Conservation (phyloP, 2,888 invertebrate genomes). For the Alviniconcha strummeri region DNA sequence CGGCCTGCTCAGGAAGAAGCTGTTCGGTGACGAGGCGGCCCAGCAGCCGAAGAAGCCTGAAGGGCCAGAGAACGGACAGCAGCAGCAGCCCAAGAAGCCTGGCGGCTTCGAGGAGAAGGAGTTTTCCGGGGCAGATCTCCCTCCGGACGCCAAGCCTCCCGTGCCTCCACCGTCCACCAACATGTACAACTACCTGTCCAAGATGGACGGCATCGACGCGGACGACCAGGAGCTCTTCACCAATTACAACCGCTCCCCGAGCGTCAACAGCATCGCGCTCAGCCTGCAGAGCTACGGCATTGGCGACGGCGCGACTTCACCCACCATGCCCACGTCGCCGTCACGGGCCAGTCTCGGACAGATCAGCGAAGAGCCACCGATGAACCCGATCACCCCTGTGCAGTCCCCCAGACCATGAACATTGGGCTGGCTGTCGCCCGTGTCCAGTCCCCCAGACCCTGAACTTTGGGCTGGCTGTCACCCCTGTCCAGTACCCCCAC, state of each 20-base stretch:
- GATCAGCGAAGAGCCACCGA: background rate
- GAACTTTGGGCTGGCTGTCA: too few relatives aligned
- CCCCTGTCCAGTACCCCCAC: background rate
- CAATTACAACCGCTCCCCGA: constrained; percentile 25
- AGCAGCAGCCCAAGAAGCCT: background rate
- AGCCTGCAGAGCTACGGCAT: constrained; percentile 30
- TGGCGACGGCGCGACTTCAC: background rate
- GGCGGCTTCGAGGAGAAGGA: constrained; percentile 22
- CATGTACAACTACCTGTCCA: constrained; percentile 27
- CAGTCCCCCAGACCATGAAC: background rate
- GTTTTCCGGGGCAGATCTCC: constrained; percentile 8
- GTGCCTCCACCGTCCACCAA: constrained; percentile 26
- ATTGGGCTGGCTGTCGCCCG: background rate
- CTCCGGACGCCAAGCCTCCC: constrained; percentile 16
- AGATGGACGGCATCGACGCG: constrained; percentile 16
- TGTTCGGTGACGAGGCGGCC: constrained; percentile 1
- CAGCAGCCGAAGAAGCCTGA: constrained; percentile 12
- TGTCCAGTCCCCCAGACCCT: background rate
- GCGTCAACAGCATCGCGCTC: constrained; percentile 29
- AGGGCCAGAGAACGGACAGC: background rate
- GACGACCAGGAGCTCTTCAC: constrained; percentile 21
- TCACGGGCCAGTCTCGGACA: constrained; percentile 17
- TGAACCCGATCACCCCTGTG: background rate
- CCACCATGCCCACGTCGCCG: background rate
- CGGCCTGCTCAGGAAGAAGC: background rate